Base-by-base conservation (phyloP, 2,797 vertebrate genomes). In the Carcharodon carcharias region DNA sequence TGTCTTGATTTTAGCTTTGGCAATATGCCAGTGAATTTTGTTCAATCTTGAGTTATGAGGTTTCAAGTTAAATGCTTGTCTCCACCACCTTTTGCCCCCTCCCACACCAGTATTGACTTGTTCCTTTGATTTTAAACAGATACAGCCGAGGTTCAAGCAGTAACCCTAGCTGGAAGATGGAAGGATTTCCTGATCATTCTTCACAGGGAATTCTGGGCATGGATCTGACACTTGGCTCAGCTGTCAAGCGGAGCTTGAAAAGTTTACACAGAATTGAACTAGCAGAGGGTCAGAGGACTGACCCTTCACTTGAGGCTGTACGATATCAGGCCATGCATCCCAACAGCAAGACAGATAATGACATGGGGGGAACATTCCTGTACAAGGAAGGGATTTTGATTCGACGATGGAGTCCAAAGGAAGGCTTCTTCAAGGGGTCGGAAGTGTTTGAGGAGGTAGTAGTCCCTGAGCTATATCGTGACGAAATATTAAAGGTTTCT, bases 171-270 rank as follows among this genome's bases (percentile, higher is more conserved):
- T 92, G 89, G 89, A n/a, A 63, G 56, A 18, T 63, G 58, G 56
- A 92, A 63, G 31, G 89, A n/a, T 92, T 92, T 18, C 58, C 56
- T 63, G 89, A 92, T 92, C 56, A n/a, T 63, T n/a, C 89, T 58
- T 63, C 35, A 14, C 89, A 35, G 61, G 31, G 89, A n/a, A 63
- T 61, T 26, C 58, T 92, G 56, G 56, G 58, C 16, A 63, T 11
- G 35, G 89, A 63, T 21, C 82, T 82, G n/a, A 40, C 80, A 18
- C 5, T 0, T 0, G 45, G 1, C 23, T 0, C 82, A 50, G 82
- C 40, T 85, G 21, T 85, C 82, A 45, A 85, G 21, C 23, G 82
- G 82, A 50, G 82, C 82, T 45, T 85, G 82, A 50, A 45, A 50
- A 21, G 82, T 50, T 85, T 85, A 85, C 45, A 85, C 82, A 50